Evolutionary conservation across 1,140 invertebrate species (phyloP).

Genomic region (Anthonomus grandis): DNA sequence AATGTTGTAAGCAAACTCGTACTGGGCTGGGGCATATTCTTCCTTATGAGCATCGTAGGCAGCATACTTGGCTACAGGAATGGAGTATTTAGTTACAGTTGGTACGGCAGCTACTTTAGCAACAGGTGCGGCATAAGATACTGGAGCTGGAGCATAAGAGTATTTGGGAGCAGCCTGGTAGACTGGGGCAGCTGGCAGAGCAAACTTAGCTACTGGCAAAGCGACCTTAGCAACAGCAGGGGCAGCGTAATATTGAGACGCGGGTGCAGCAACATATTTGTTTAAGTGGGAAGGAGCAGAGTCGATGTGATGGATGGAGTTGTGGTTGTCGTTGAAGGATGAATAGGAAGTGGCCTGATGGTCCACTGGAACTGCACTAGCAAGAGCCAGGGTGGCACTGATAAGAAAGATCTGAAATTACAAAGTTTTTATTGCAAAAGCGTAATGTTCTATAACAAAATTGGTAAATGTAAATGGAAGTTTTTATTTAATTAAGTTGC

Average conservation of each 20-base stretch:
- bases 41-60: slow-evolving; percentile 23
- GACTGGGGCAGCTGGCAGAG: too few species aligned
- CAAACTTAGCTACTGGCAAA: slow-evolving; percentile 23
- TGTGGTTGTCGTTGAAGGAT: slow-evolving; percentile 29
- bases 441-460: too few species aligned
- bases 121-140: slow-evolving; percentile 15
- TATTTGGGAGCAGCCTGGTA: too few species aligned
- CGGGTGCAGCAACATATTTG: too few species aligned
- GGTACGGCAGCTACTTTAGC: slow-evolving; percentile 17
- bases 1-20: slow-evolving; percentile 34
- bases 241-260: too few species aligned
- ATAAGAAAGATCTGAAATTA: slow-evolving; percentile 16
- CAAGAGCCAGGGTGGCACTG: slow-evolving; percentile 8
- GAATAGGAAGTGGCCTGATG: slow-evolving; percentile 27
- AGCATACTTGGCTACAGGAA: slow-evolving; percentile 24
- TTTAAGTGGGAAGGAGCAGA: slow-evolving; percentile 47
- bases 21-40: slow-evolving; percentile 29
- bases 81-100: slow-evolving; percentile 25
- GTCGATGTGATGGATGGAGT: slow-evolving; percentile 49
- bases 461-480: too few species aligned
- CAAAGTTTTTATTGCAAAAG: too few species aligned
- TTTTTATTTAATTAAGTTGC: too few species aligned
- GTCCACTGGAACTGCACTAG: slow-evolving; percentile 11
- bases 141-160: not conserved
- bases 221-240: slow-evolving; percentile 20